Evolutionary conservation across 2,888 invertebrate genomes (phyloP), one percentile per base, ranked within the genome.

Genomic region (Drosophila testacea): DNA sequence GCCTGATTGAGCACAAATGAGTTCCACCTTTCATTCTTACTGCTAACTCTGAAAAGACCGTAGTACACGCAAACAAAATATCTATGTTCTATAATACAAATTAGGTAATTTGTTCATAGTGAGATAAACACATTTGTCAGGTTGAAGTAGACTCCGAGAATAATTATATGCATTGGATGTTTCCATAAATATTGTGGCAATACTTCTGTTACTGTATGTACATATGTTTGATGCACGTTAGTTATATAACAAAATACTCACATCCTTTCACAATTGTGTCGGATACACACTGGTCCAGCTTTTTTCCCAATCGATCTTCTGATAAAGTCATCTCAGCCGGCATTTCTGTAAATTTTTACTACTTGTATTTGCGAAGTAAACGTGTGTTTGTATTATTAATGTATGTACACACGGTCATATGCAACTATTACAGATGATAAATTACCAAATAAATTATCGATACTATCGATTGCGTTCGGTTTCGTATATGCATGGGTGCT

Each of bases 261-360:
- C 97, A 95, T 90, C 96, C 94, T 94, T 97, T 97, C 73, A 98
- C 94, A 41, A 96, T 92, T 44, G 95, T 95, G 92, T 98, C 97
- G 60, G 97, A 95, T 50, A 97, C 92, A 93, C 98, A 98, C 90
- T 96, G 95, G 92, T 98, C 97, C 94, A 97, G 95, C 93, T 96
- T 96, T 81, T 94, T 93, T 41, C 96, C 96, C 86, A 95, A 94
- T 89, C 95, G 95, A 11, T 83, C 83, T 46, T 83, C 83, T 1
- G 71, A 62, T 44, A 70, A 72, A 1, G 51, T 10, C 48, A 63
- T 54, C 4, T 63, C 50, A 6, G n/a, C 39, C 13, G 67, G 36
- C 84, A 79, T 84, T 50, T 47, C 6, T 41, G n/a, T n/a, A 16
- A 42, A 10, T 62, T 63, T 16, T 47, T 48, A 36, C 13, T 10